Conservation (phyloP, 1,140 invertebrate genomes). For the Drosophila sucinea region DNA sequence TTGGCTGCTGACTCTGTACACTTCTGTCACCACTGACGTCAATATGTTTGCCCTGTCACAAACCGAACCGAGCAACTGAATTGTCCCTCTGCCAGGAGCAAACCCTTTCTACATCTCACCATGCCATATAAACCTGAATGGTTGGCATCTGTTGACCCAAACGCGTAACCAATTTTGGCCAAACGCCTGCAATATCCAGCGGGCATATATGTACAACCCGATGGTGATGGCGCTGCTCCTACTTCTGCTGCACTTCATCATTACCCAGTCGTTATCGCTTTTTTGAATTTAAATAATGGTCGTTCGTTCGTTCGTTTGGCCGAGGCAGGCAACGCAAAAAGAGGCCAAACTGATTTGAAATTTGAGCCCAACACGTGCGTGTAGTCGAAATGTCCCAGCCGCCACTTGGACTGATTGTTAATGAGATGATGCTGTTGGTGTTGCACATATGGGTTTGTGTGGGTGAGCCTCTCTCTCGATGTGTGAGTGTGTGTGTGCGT, state of each 20-base stretch:
- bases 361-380: slow-evolving; percentile 55
- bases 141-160: slow-evolving; percentile 74
- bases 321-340: background rate
- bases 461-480: background rate
- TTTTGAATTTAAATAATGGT: slow-evolving; percentile 75
- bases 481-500: background rate
- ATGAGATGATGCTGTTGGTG: slow-evolving; percentile 54
- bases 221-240: slow-evolving; percentile 10
- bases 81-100: background rate
- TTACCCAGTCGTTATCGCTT: slow-evolving; percentile 77
- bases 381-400: slow-evolving; percentile 32
- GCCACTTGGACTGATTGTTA: slow-evolving; percentile 62
- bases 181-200: slow-evolving; percentile 51
- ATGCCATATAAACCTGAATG: slow-evolving; percentile 29
- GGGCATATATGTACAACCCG: slow-evolving; percentile 16
- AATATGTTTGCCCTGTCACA: slow-evolving; percentile 53
- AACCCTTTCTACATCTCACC: slow-evolving; percentile 6
- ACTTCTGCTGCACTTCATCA: slow-evolving; percentile 63
- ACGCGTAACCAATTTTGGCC: slow-evolving; percentile 74
- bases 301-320: slow-evolving; percentile 11
- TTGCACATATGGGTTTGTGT: slow-evolving; percentile 15
- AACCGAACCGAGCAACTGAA: slow-evolving; percentile 29
- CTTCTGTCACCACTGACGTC: slow-evolving; percentile 32
- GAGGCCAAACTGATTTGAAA: slow-evolving; percentile 62
- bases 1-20: slow-evolving; percentile 7